These are phyloP conservation scores for Callaeas wilsoni DNA, from an alignment of 2,113 vertebrate genomes.

Conservation along the genomic window DNA sequence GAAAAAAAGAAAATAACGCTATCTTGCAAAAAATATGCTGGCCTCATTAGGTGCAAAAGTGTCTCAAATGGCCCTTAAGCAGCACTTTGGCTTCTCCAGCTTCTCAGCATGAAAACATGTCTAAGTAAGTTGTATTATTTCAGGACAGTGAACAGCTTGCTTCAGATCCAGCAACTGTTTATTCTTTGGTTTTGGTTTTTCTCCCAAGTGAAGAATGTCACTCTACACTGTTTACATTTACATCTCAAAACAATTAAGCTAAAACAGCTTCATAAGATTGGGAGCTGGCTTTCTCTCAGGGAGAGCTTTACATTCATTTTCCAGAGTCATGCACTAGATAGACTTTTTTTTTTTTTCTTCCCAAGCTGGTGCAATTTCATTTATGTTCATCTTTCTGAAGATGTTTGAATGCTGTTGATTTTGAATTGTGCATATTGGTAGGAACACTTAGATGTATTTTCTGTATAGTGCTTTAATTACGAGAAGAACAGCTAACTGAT, in stretches of 20 bases:
- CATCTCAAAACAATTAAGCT: constrained; percentile 49
- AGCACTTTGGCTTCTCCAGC: constrained; percentile 3
- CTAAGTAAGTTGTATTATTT: constrained; percentile 34
- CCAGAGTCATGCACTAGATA: neutral
- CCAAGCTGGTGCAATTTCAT: neutral
- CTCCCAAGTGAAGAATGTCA: constrained; percentile 24
- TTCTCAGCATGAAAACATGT: constrained; percentile 44
- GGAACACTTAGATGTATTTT: constrained; percentile 1
- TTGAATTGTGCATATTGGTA: constrained; percentile 9
- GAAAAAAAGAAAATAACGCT: neutral
- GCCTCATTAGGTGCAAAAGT: constrained; percentile 26
- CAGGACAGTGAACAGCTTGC: constrained; percentile 53
- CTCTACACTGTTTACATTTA: constrained; percentile 32
- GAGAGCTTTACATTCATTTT: constrained; percentile 30
- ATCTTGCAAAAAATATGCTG: constrained; percentile 8
- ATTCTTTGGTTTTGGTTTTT: constrained; percentile 26
- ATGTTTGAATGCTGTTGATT: constrained; percentile 18
- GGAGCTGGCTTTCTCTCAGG: constrained; percentile 27
- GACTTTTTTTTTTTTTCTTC: neutral
- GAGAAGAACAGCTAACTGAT: neutral
- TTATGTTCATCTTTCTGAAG: constrained; percentile 1
- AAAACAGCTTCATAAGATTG: neutral
- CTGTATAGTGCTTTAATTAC: constrained; percentile 25
- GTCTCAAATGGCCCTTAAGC: constrained; percentile 30
- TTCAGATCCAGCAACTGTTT: constrained; percentile 35